Evolutionary conservation across 2,888 invertebrate genomes (phyloP), one percentile per base, ranked within the genome.

Genomic region (Caenorhabditis sp.): DNA sequence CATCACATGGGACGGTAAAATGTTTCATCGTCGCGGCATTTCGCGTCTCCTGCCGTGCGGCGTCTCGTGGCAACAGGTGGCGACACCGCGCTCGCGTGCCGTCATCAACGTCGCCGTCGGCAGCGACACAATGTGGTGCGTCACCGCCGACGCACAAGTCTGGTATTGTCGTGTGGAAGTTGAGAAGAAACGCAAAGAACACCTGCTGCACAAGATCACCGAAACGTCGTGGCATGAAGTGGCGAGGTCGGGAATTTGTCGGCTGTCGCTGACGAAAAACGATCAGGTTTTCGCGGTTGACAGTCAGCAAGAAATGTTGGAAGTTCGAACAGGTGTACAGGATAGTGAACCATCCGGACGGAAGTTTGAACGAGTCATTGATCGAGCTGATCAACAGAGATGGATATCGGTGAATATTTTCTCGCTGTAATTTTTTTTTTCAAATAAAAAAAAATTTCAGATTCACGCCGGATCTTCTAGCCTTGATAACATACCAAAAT

Each of bases 1-100:
- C 57, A 66, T 72, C 19, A 78, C 78, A 14, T 78, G 76, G 77
- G 76, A 77, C 31, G 80, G 79, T 1, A 79, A 69, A 57, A 62
- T 79, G 66, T 79, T 54, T 57, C 27, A 43, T 31, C 61, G 79
- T 12, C 58, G 27, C 19, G 77, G 75, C 36, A 70, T 79, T 12
- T 53, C 65, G 8, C 51, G 19, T 6, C 43, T 17, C 8, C 54
- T 21, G 53, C 65, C 64, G 12, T 55, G 26, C 12, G 76, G 76
- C 17, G 49, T 60, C 3, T 50, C 58, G 1, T 78, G 76, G 78
- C 50, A 65, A 1, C 58, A 31, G 24, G 31, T 79, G 1, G 50
- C 64, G 17, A 71, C 74, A 12, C 79, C 79, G 0, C 36, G 58
- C 5, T 63, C 62, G 12, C 60, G 60, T 21, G 66, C 76, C 12